These are phyloP conservation scores for Berghia stephanieae DNA, from an alignment of 1,140 invertebrate species.

Conservation along the genomic window DNA sequence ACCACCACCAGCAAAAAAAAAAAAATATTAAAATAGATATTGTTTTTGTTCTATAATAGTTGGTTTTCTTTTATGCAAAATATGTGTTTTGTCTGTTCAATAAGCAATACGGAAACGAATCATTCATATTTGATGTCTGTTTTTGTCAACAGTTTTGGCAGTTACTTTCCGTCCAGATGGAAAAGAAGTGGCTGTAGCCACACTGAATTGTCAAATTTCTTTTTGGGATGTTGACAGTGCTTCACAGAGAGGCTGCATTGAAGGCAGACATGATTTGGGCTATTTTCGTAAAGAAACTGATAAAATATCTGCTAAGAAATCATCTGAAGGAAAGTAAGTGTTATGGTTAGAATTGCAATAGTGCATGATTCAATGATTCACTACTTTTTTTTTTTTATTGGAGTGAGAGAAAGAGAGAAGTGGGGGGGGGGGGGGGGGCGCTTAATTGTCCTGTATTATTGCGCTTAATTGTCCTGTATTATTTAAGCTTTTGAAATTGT, in stretches of 20 bases:
- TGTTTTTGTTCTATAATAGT: not conserved
- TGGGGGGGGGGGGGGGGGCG: no score
- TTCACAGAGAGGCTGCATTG: constrained; percentile 80
- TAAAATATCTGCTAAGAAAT: constrained; percentile 86
- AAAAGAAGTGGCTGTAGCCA: constrained; percentile 88
- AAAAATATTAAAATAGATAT: no score
- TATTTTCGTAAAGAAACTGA: constrained; percentile 84
- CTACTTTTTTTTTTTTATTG: no score
- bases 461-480: no score
- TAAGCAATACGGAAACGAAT: no score
- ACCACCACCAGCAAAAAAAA: no score
- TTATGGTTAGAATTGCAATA: no score
- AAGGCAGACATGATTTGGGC: constrained; percentile 88
- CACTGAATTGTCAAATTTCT: constrained; percentile 86
- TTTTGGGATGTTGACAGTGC: constrained; percentile 81
- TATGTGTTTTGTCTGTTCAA: not conserved
- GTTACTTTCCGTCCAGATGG: constrained; percentile 89
- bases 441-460: no score
- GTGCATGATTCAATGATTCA: no score
- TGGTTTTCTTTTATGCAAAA: not conserved
- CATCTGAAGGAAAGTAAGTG: constrained; percentile 82
- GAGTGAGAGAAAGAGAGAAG: no score
- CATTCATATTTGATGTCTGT: not conserved
- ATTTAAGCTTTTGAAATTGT: no score
- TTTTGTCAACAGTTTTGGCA: constrained; percentile 71